A percentile compares a stretch with the other conserved stretches of the same genome.
These are phyloP conservation scores for Drepanosiphum platanoidis DNA, from an alignment of 2,888 invertebrate genomes.

Conservation along the genomic window DNA sequence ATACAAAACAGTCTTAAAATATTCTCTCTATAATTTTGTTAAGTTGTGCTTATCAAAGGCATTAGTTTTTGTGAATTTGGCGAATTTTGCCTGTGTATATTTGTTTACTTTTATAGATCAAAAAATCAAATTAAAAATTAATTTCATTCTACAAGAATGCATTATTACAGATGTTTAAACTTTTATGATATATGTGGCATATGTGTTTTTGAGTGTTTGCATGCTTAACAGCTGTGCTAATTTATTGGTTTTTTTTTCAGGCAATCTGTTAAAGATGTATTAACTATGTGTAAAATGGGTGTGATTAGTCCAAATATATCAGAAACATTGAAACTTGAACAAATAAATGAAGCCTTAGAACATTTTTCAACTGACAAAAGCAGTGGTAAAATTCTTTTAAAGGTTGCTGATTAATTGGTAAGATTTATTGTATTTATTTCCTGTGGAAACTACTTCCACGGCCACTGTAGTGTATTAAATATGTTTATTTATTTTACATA, in stretches of 20 bases:
- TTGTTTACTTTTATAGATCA: too few species aligned
- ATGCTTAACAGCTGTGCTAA: too few species aligned
- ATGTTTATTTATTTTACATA: neutral
- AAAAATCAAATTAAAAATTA: too few species aligned
- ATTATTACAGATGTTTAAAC: too few species aligned
- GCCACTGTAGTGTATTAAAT: neutral
- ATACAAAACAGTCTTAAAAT: too few species aligned
- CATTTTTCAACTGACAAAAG: conserved; percentile 71
- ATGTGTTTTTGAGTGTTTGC: neutral
- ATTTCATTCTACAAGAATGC: too few species aligned
- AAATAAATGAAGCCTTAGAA: conserved; percentile 73
- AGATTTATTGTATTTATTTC: neutral
- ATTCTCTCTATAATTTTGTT: too few species aligned
- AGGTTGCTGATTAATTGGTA: conserved; percentile 66
- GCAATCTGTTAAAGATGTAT: conserved; percentile 71
- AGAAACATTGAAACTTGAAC: conserved; percentile 70
- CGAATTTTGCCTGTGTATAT: too few species aligned
- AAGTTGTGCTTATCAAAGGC: too few species aligned
- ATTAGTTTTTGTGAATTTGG: too few species aligned
- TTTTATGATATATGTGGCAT: too few species aligned
- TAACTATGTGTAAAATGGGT: conserved; percentile 73
- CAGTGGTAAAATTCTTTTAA: conserved; percentile 73
- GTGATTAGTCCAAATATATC: conserved; percentile 73
- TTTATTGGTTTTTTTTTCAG: conserved; percentile 66
- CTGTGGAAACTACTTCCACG: neutral